Evolutionary conservation across 2,888 invertebrate genomes (phyloP), one percentile per base, ranked within the genome.

Genomic region (Hypena proboscidalis): DNA sequence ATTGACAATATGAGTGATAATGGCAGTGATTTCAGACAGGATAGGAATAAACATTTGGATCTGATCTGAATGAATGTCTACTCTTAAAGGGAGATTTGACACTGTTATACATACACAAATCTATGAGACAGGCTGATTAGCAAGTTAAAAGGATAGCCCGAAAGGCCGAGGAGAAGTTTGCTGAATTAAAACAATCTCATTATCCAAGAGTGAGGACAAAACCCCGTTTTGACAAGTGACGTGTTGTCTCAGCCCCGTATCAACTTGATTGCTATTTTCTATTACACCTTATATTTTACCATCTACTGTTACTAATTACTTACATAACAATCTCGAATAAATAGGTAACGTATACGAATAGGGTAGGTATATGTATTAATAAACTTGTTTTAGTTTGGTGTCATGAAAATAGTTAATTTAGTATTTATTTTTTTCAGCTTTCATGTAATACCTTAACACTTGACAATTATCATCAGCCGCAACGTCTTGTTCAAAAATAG

Each of bases 61-160:
- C n/a, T n/a, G n/a, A n/a, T n/a, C n/a, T n/a, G n/a, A n/a, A n/a
- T n/a, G n/a, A n/a, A n/a, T n/a, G n/a, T n/a, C n/a, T n/a, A n/a
- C n/a, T n/a, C n/a, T n/a, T n/a, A n/a, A n/a, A 65, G 50, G 56
- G 65, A 67, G 65, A 74, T 70, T 70, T 67, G 65, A 75, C 64
- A 42, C 39, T 42, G 21, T 20, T 52, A 38, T 70, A 53, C 62
- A 63, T 66, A 70, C 59, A 70, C 77, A 77, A 77, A 80, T 79
- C 80, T 71, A 77, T 70, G 68, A 75, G 71, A 76, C 81, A 81
- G 85, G 78, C 80, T 80, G 80, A 85, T 85, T 86, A 85, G 67
- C 77, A 80, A 85, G 74, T 82, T 83, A 77, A 79, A 80, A 79
- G 77, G 78, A 77, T 71, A 65, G 70, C 66, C 75, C 71, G 58